A percentile compares a stretch with the other conserved stretches of the same genome.
Conservation (phyloP, 2,113 vertebrate species). For the Marcusenius ussheri region DNA sequence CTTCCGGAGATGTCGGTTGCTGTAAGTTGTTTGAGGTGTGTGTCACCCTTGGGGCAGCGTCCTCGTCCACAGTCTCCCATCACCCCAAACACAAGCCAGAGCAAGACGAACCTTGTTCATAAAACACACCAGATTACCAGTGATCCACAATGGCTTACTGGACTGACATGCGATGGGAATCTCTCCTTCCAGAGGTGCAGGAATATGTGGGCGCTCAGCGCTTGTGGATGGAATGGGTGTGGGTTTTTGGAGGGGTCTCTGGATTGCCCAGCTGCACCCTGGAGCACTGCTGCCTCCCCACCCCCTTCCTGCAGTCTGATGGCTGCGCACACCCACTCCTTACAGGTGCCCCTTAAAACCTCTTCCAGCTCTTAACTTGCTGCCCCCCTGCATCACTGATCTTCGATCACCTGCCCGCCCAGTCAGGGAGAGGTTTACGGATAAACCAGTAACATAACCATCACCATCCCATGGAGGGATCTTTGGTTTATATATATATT, state of each 20-base stretch:
- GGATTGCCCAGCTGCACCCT: neutral
- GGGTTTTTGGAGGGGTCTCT: neutral
- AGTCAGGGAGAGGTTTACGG: neutral
- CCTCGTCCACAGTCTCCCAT: neutral
- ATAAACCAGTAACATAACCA: conserved; percentile 5
- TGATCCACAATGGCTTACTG: neutral
- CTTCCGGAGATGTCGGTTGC: neutral
- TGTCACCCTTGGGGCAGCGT: too few species aligned
- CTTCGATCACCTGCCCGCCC: neutral
- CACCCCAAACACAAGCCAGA: neutral
- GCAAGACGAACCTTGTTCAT: neutral
- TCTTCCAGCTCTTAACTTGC: neutral
- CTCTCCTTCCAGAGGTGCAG: neutral
- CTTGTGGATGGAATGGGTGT: neutral
- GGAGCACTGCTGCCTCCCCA: neutral
- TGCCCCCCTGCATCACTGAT: neutral
- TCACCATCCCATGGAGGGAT: conserved; percentile 4
- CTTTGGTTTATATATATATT: conserved; percentile 17
- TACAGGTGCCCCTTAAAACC: neutral
- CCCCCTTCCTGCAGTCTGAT: neutral
- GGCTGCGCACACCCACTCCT: neutral
- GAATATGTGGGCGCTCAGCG: neutral
- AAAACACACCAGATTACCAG: neutral
- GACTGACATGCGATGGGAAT: neutral
- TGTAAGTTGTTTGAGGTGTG: neutral